Evolutionary conservation across 2,797 vertebrate genomes (phyloP).

Genomic region (Balearica regulorum): DNA sequence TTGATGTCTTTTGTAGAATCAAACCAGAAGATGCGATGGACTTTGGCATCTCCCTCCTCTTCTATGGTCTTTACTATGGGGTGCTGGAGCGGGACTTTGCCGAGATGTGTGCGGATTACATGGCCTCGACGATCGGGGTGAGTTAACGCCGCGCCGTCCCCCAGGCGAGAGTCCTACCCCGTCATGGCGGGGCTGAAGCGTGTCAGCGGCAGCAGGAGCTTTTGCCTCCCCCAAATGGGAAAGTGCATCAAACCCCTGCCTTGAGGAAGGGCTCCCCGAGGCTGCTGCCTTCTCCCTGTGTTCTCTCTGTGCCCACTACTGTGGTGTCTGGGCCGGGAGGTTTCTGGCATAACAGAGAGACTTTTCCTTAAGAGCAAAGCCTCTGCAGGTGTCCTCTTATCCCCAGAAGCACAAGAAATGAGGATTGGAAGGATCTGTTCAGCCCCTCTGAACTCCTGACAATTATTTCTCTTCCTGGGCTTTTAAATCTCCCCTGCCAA

Average conservation of each 20-base stretch:
- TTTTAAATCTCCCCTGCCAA: not conserved
- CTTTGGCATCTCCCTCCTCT: slow-evolving; percentile 95
- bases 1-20: slow-evolving; percentile 76
- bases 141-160: not conserved
- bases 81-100: slow-evolving; percentile 97
- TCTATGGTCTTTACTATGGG: slow-evolving; percentile 97
- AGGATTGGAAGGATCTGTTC: not conserved
- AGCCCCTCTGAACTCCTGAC: not conserved
- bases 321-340: not conserved
- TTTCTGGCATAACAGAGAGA: not conserved
- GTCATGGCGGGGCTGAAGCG: accelerated
- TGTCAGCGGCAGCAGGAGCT: not conserved
- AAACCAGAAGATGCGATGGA: slow-evolving; percentile 98
- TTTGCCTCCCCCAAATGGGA: not conserved
- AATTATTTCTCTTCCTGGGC: not conserved
- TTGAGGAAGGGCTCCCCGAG: not conserved
- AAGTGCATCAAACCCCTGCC: accelerated
- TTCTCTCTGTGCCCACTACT: too few species aligned
- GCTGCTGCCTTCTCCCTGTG: accelerated
- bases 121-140: slow-evolving; percentile 98
- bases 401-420: not conserved
- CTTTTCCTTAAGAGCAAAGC: not conserved
- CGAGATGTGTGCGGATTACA: slow-evolving; percentile 98
- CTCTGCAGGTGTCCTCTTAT: not conserved
- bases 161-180: not conserved